These are phyloP conservation scores for Apocheima hispidaria DNA, from an alignment of 2,888 invertebrate genomes.

Conservation along the genomic window DNA sequence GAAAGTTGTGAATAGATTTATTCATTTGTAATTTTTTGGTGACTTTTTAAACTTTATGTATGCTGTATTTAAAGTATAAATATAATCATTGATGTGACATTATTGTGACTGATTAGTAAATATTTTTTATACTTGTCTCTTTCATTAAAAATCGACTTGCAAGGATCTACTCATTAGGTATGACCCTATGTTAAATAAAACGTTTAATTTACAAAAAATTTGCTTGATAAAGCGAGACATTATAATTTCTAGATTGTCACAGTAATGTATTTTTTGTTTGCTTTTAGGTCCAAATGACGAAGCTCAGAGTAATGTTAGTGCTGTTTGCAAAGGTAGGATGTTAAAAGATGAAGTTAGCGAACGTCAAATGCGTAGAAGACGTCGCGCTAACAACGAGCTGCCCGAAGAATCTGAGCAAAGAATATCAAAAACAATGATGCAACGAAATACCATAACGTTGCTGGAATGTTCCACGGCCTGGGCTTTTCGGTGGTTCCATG, in stretches of 20 bases:
- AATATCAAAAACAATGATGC: constrained; percentile 79
- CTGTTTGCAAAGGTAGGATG: constrained; percentile 67
- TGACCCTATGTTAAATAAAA: background rate
- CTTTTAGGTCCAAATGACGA: constrained; percentile 78
- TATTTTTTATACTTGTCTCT: too few species aligned
- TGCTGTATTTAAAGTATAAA: too few species aligned
- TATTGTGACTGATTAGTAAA: too few species aligned
- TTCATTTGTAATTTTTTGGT: background rate
- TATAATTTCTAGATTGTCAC: constrained; percentile 5
- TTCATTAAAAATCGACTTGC: too few species aligned
- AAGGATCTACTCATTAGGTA: too few species aligned
- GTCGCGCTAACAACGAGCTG: constrained; percentile 76
- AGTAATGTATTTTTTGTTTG: constrained; percentile 31
- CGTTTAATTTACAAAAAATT: too few species aligned
- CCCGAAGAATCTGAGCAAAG: constrained; percentile 76
- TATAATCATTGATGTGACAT: too few species aligned
- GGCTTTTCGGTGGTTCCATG: constrained; percentile 79
- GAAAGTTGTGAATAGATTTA: constrained; percentile 11
- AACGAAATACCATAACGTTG: constrained; percentile 72
- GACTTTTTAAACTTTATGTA: too few species aligned
- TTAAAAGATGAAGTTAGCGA: constrained; percentile 77
- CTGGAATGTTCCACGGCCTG: constrained; percentile 77
- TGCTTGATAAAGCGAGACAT: background rate
- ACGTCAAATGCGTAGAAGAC: constrained; percentile 77
- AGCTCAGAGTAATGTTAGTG: constrained; percentile 49